Percentiles rank a stretch among this genome's conserved stretches.
phyloP scores from a whole-genome alignment of 2,888 invertebrate species.

The Euzophera pinguis region DNA sequence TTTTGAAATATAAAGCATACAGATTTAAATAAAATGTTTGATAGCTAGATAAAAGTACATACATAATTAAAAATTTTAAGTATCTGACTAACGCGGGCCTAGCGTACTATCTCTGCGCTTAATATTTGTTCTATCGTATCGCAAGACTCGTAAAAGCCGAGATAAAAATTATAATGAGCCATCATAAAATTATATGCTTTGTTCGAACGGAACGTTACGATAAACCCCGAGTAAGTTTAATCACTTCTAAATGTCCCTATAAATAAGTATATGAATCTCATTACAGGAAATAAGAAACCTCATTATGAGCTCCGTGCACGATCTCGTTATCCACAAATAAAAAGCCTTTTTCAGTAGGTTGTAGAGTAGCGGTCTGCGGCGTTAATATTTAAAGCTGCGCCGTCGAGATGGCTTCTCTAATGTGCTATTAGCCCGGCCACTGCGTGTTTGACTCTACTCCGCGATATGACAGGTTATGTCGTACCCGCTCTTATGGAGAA shows the following conservation, averaged over 20 bases:
- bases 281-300: constrained; percentile 60
- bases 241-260: constrained; percentile 36
- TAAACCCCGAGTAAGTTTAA: constrained; percentile 17
- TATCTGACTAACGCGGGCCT: too few species aligned
- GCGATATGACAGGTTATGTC: constrained; percentile 14
- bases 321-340: constrained; percentile 68
- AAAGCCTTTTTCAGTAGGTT: constrained; percentile 52
- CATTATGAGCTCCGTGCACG: constrained; percentile 48
- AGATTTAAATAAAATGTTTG: too few species aligned
- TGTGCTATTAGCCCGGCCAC: constrained; percentile 60
- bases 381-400: constrained; percentile 66
- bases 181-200: constrained; percentile 5
- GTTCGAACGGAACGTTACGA: not conserved
- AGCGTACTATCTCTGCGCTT: not conserved
- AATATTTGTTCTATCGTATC: too few species aligned
- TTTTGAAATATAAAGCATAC: too few species aligned
- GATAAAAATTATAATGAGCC: constrained; percentile 4
- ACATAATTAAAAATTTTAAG: too few species aligned
- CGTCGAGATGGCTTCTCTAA: constrained; percentile 58
- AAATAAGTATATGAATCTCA: constrained; percentile 52
- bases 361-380: constrained; percentile 38
- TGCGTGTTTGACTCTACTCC: constrained; percentile 40
- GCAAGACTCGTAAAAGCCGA: not conserved
- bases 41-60: too few species aligned
- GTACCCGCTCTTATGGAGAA: not conserved